Conservation (phyloP, 1,140 invertebrate species). For the Diorhabda sublineata region DNA sequence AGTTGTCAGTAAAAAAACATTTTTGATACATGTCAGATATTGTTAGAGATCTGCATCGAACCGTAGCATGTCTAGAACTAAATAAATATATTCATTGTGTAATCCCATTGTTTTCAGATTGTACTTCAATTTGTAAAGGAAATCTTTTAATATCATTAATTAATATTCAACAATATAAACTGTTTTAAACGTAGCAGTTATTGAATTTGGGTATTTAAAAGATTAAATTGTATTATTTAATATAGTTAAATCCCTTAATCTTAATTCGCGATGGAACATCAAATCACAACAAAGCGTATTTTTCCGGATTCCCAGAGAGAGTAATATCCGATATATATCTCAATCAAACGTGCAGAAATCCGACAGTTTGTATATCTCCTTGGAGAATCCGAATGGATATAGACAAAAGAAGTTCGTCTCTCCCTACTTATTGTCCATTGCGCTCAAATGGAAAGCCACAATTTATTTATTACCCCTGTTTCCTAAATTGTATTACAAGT, state of each 20-base stretch:
- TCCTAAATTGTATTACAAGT: constrained; percentile 21
- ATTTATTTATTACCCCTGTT: constrained; percentile 31
- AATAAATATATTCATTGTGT: too few species aligned
- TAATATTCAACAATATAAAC: too few species aligned
- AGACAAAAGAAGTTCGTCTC: constrained; percentile 25
- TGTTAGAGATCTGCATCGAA: background rate
- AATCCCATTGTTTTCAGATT: too few species aligned
- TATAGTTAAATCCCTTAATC: too few species aligned
- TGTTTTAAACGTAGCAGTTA: too few species aligned
- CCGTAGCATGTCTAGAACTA: too few species aligned
- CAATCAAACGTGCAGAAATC: constrained; percentile 30
- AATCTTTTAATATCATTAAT: too few species aligned
- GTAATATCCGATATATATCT: constrained; percentile 26
- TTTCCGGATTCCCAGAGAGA: constrained; percentile 21
- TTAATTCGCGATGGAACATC: background rate
- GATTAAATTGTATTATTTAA: too few species aligned
- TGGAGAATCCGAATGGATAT: constrained; percentile 27
- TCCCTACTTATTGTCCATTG: constrained; percentile 24
- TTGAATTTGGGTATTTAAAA: too few species aligned
- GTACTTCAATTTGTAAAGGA: too few species aligned
- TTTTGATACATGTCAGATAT: background rate
- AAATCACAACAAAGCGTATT: constrained; percentile 17
- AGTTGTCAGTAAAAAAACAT: background rate
- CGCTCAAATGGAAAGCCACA: constrained; percentile 27
- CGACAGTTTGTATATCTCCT: constrained; percentile 32